Evolutionary conservation across 2,888 invertebrate species (phyloP), one percentile per base, ranked within the genome.

Genomic region (Timema cristinae): DNA sequence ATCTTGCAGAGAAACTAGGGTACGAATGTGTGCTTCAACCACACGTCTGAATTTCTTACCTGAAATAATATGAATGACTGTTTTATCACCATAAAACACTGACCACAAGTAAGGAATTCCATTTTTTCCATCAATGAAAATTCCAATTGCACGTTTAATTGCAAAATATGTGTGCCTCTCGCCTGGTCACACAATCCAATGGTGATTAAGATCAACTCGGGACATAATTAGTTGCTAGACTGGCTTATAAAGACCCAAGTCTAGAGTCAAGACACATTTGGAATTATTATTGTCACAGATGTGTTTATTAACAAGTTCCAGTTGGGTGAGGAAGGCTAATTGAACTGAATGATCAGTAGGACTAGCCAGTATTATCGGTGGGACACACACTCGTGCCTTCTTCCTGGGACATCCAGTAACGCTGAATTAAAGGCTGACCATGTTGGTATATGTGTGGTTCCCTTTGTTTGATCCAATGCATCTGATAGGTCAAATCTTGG

Each of bases 91-190:
- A 70, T 70, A 70, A 0, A 70, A n/a, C 13, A 9, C 63, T 50
- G 66, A n/a, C 70, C 70, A 66, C 50, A 54, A 56, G 48, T 50
- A 10, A 49, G 61, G 63, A 63, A 70, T 70, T 8, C 70, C 66
- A 63, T 50, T 70, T n/a, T n/a, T n/a, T 50, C 51, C 15, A 66
- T 70, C 63, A 63, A 70, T 66, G 51, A 50, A 70, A 11, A 8
- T 8, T 70, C 70, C 70, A 70, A 70, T 70, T 50, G 49, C 50
- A 50, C 49, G 63, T 63, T 7, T 50, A 63, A 70, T 61, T 47
- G 70, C 63, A 61, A 70, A 50, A 15, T 47, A 50, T 73, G 15
- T 70, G 61, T 66, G 74, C 71, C 66, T 71, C 72, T 66, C 71
- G 66, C 70, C 68, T 74, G 59, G 70, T 69, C 68, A 70, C 59